Percentiles rank a stretch among this genome's conserved stretches.
Evolutionary conservation across 1,140 invertebrate genomes (phyloP).

Genomic region (Drosophila orena): DNA sequence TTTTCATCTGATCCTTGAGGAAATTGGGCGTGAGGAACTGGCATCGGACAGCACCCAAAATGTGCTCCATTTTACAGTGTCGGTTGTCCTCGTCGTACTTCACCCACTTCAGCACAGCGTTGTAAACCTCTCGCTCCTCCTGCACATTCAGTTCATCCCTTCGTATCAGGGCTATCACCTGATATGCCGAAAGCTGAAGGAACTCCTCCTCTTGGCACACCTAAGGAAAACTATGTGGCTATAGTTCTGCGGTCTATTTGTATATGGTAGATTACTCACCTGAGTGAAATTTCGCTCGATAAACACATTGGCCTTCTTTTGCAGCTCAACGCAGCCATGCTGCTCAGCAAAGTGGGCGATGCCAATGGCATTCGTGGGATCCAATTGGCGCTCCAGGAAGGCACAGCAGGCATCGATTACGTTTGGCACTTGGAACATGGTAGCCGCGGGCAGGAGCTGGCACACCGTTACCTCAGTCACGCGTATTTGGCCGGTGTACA

Average conservation of each 20-base stretch:
- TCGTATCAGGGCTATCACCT: slow-evolving; percentile 92
- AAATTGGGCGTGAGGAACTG: slow-evolving; percentile 96
- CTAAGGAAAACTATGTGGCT: slow-evolving; percentile 76
- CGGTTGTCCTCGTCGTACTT: slow-evolving; percentile 94
- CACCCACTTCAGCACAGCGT: slow-evolving; percentile 96
- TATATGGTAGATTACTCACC: slow-evolving; percentile 73
- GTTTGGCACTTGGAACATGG: slow-evolving; percentile 96
- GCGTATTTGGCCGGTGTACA: slow-evolving; percentile 95
- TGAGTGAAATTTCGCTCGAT: slow-evolving; percentile 96
- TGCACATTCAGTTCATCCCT: slow-evolving; percentile 95
- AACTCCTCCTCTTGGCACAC: slow-evolving; percentile 96
- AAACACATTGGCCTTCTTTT: slow-evolving; percentile 94
- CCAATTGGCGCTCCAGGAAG: slow-evolving; percentile 95
- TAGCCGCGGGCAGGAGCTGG: slow-evolving; percentile 94
- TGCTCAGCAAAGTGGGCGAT: slow-evolving; percentile 96
- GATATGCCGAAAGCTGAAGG: slow-evolving; percentile 91
- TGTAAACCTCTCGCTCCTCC: slow-evolving; percentile 96
- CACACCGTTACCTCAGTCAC: slow-evolving; percentile 96
- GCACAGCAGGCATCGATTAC: slow-evolving; percentile 96
- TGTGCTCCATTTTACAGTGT: slow-evolving; percentile 93
- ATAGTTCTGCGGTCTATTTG: not conserved
- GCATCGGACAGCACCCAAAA: slow-evolving; percentile 94
- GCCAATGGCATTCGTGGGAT: slow-evolving; percentile 97
- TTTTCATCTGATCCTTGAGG: slow-evolving; percentile 94
- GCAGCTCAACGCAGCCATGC: slow-evolving; percentile 93